Percentiles rank a stretch among this genome's conserved stretches.
Conservation (phyloP, 2,797 vertebrate genomes). For the Tenualosa ilisha region DNA sequence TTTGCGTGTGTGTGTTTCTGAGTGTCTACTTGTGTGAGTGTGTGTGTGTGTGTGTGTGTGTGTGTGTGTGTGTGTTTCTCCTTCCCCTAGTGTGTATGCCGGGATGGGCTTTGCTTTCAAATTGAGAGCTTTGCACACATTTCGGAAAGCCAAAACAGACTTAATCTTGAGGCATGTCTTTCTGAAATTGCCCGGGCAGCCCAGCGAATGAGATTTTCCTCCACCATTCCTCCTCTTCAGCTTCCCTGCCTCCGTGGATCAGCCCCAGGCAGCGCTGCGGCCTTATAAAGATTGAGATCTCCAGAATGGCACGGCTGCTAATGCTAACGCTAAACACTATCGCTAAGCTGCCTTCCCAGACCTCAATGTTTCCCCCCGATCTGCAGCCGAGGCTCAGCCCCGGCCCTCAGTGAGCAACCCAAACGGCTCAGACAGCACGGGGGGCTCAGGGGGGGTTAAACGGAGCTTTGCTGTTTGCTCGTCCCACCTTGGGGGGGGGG, state of each 20-base stretch:
- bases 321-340: too few relatives aligned
- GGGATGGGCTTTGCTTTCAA: slow-evolving; percentile 21
- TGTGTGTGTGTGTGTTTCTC: not conserved
- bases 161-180: not conserved
- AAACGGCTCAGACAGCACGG: too few relatives aligned
- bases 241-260: not conserved
- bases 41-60: not conserved
- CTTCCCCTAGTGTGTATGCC: not conserved
- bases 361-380: too few relatives aligned
- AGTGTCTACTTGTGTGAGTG: too few relatives aligned
- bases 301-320: too few relatives aligned
- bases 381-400: too few relatives aligned
- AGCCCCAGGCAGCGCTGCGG: not conserved
- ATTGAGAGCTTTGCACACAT: slow-evolving; percentile 27
- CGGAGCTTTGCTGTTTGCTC: too few relatives aligned
- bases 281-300: not conserved
- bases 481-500: too few relatives aligned
- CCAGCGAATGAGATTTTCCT: not conserved
- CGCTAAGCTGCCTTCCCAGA: too few relatives aligned
- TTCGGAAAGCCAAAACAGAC: slow-evolving; percentile 9
- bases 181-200: not conserved
- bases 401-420: too few relatives aligned
- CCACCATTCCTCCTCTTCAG: not conserved
- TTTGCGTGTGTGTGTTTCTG: too few relatives aligned
- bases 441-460: too few relatives aligned